Conservation (phyloP, 2,888 invertebrate genomes). For the Sycophila texana region DNA sequence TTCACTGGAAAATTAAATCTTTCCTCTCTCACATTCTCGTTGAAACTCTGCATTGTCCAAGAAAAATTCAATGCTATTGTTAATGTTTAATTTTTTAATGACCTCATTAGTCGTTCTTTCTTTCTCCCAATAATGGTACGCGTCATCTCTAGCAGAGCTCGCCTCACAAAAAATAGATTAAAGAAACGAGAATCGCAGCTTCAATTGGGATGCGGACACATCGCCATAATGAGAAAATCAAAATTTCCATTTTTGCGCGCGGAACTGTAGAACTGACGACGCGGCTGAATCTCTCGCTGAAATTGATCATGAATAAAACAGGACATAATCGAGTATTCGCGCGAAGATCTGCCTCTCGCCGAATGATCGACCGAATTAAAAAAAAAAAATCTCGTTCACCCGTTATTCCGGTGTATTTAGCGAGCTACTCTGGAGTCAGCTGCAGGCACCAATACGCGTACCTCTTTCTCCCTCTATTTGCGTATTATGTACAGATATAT, state of each 20-base stretch:
- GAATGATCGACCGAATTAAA: neutral
- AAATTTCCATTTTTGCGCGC: conserved; percentile 29
- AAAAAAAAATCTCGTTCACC: neutral
- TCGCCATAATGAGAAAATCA: conserved; percentile 26
- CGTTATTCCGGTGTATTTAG: neutral
- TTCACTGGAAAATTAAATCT: too few species aligned
- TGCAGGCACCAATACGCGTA: neutral
- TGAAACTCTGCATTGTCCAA: too few species aligned
- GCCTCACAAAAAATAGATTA: neutral
- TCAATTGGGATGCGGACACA: neutral
- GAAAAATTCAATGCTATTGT: too few species aligned
- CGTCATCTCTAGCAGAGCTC: too few species aligned
- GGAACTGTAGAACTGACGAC: neutral
- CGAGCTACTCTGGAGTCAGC: neutral
- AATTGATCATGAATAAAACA: conserved; percentile 48
- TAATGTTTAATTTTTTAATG: too few species aligned
- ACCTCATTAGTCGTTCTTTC: too few species aligned
- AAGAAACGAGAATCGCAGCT: neutral
- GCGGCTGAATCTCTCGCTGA: conserved; percentile 27
- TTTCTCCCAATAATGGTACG: too few species aligned
- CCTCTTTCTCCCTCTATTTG: too few species aligned
- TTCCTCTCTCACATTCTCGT: too few species aligned
- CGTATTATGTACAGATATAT: neutral
- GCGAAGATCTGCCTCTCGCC: neutral
- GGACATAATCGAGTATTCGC: neutral